Evolutionary conservation across 2,888 invertebrate genomes (phyloP).

Genomic region (Celastrina argiolus): DNA sequence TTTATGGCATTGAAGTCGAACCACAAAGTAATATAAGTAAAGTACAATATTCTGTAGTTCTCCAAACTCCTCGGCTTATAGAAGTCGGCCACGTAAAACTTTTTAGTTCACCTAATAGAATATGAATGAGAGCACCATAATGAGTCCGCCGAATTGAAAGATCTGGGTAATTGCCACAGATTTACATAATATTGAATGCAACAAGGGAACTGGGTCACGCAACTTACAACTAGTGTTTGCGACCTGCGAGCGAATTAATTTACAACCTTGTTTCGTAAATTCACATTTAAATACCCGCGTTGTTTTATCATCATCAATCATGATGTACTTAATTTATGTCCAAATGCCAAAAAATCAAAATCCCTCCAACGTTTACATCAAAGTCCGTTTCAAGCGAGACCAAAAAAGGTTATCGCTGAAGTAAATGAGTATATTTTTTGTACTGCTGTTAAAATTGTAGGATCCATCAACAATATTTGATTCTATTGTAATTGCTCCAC

Average conservation of each 20-base stretch:
- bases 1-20: background rate
- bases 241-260: background rate
- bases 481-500: background rate
- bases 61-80: background rate
- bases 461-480: background rate
- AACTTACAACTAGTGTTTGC: conserved; percentile 17
- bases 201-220: conserved; percentile 12
- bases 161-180: background rate
- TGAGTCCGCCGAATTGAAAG: background rate
- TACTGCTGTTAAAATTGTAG: background rate
- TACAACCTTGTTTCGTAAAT: conserved; percentile 11
- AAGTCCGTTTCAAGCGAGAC: background rate
- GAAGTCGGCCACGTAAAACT: conserved; percentile 15
- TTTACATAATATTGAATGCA: conserved; percentile 19
- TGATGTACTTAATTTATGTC: background rate
- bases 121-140: conserved; percentile 13
- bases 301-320: background rate
- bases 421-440: background rate
- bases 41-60: background rate
- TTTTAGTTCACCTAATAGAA: background rate
- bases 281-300: conserved; percentile 6
- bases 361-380: background rate
- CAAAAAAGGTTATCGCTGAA: background rate
- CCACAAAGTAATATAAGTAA: background rate
- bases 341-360: background rate